Evolutionary conservation across 2,113 vertebrate genomes (phyloP).

Genomic region (Merops nubicus): DNA sequence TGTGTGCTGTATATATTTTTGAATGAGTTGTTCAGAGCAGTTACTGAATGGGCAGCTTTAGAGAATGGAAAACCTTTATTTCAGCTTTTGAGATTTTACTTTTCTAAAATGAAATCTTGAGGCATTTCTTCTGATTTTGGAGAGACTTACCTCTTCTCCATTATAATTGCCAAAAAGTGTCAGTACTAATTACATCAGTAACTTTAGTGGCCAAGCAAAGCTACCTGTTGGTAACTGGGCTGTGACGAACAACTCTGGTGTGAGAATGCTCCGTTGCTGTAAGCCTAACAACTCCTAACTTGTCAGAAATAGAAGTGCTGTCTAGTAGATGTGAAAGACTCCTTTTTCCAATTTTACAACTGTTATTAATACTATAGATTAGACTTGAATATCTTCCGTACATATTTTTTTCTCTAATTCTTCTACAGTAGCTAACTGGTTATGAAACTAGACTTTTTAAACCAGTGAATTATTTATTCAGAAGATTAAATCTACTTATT

Average conservation of each 20-base stretch:
- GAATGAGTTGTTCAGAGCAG: neutral
- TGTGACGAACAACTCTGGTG: neutral
- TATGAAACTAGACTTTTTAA: neutral
- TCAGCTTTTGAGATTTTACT: neutral
- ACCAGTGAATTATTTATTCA: neutral
- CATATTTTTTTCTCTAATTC: neutral
- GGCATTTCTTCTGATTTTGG: neutral
- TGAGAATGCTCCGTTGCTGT: neutral
- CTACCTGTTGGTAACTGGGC: neutral
- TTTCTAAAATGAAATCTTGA: neutral
- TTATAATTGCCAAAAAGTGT: neutral
- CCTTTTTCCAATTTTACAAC: neutral
- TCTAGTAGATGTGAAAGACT: neutral
- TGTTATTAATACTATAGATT: neutral
- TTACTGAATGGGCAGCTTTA: neutral
- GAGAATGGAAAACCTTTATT: neutral
- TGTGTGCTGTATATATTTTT: neutral
- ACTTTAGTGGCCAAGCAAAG: neutral
- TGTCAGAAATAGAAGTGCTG: neutral
- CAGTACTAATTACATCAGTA: neutral
- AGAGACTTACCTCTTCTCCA: neutral
- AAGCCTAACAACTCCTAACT: neutral
- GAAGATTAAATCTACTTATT: neutral
- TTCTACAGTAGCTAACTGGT: neutral
- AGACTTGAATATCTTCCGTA: neutral